Conservation (phyloP, 30 jellyfish, hydroid and myxozoan species). For the Sanderia malayensis region DNA sequence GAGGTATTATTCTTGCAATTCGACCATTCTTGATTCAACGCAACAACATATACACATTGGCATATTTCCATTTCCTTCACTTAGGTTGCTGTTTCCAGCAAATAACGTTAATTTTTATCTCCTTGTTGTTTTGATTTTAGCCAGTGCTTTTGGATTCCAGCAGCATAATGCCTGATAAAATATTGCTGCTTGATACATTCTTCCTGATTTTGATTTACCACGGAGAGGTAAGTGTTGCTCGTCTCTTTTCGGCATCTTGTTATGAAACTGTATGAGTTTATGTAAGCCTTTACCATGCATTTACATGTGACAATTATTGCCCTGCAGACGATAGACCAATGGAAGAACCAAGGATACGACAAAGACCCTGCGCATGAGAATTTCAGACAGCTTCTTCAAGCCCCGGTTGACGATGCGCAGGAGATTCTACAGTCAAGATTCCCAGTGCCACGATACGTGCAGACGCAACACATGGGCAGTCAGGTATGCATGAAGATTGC, state of each 20-base stretch:
- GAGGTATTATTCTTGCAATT: constrained; percentile 45
- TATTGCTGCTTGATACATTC: constrained; percentile 87
- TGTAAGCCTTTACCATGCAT: too few relatives aligned
- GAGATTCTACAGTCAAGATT: constrained; percentile 83
- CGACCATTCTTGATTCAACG: too few relatives aligned
- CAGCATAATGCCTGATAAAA: constrained; percentile 85
- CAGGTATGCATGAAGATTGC: too few relatives aligned
- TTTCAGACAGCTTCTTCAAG: constrained; percentile 89
- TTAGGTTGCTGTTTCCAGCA: too few relatives aligned
- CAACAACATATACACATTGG: too few relatives aligned
- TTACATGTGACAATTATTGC: too few relatives aligned
- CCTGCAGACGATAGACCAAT: constrained; percentile 89
- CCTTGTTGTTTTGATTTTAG: constrained; percentile 26
- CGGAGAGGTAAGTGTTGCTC: constrained; percentile 98
- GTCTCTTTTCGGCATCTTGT: too few relatives aligned
- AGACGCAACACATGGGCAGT: constrained; percentile 90
- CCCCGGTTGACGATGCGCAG: constrained; percentile 97
- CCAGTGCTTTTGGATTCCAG: constrained; percentile 96
- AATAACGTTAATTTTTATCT: too few relatives aligned
- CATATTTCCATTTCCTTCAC: too few relatives aligned
- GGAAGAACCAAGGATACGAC: constrained; percentile 92
- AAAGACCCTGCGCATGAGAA: constrained; percentile 97
- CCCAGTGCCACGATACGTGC: constrained; percentile 99
- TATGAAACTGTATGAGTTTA: too few relatives aligned
- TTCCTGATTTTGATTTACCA: constrained; percentile 81